Conservation (phyloP, 2,113 vertebrate species). For the Trochalopteron elliotii region DNA sequence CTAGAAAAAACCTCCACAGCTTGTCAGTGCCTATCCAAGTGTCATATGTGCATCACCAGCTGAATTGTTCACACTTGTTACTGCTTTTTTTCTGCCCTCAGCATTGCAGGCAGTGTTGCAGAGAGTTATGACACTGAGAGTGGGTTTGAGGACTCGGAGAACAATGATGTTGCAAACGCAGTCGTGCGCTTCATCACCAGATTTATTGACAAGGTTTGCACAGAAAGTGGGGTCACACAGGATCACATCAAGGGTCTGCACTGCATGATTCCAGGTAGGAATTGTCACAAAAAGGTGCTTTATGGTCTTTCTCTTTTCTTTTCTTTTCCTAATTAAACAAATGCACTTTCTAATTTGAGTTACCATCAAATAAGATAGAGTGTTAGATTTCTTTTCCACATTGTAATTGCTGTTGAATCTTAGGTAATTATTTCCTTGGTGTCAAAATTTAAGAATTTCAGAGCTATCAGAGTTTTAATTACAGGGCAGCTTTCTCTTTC, state of each 20-base stretch:
- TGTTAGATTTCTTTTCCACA: neutral
- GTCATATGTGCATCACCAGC: neutral
- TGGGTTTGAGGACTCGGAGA: conserved; percentile 96
- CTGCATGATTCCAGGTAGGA: conserved; percentile 96
- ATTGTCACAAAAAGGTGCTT: neutral
- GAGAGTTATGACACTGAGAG: conserved; percentile 98
- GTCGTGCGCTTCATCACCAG: conserved; percentile 92
- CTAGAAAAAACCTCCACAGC: rapidly evolving
- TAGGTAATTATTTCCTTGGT: neutral
- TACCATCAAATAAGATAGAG: neutral
- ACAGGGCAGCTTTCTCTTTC: neutral
- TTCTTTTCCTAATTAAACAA: neutral
- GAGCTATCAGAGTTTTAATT: neutral
- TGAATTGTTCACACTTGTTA: neutral
- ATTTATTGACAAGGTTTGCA: conserved; percentile 98
- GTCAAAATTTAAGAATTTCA: neutral
- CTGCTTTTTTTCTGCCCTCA: conserved; percentile 58
- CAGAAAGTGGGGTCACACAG: conserved; percentile 95
- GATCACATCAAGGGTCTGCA: conserved; percentile 97
- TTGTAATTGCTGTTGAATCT: neutral
- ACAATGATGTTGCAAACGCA: conserved; percentile 91
- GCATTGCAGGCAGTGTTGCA: conserved; percentile 96
- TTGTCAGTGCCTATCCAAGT: neutral
- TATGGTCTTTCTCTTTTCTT: neutral
- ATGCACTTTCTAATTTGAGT: neutral